A percentile compares a stretch with the other conserved stretches of the same genome.
These are phyloP conservation scores for Aplochiton taeniatus DNA, from an alignment of 2,797 vertebrate genomes.

Conservation along the genomic window DNA sequence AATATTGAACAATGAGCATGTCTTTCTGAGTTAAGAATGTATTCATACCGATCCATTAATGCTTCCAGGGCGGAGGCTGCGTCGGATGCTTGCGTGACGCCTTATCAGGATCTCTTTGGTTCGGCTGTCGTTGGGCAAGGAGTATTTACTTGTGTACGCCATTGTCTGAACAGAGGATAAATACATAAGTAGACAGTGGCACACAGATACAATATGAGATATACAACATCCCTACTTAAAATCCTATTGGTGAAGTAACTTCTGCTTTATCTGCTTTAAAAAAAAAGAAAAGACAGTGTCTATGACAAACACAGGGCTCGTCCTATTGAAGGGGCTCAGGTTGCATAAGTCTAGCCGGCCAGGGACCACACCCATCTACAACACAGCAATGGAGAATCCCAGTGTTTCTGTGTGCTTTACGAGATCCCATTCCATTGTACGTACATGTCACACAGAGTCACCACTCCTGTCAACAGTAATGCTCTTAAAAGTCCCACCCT, in stretches of 20 bases:
- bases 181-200: neutral
- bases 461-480: neutral
- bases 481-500: neutral
- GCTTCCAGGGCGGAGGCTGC: constrained; percentile 80
- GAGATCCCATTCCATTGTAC: neutral
- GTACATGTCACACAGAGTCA: neutral
- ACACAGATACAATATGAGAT: neutral
- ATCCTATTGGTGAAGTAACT: too few relatives aligned
- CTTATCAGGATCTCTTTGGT: constrained; percentile 93
- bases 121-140: constrained; percentile 84
- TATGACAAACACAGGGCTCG: too few relatives aligned
- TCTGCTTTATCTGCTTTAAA: too few relatives aligned
- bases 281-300: too few relatives aligned
- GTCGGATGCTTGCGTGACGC: constrained; percentile 85
- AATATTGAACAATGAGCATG: too few relatives aligned
- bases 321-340: too few relatives aligned
- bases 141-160: constrained; percentile 85
- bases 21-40: constrained; percentile 6
- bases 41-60: constrained; percentile 60
- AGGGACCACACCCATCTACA: neutral
- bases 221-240: neutral
- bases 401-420: neutral
- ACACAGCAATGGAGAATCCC: neutral
- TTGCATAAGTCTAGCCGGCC: neutral
- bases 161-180: constrained; percentile 78